Evolutionary conservation across 2,797 vertebrate genomes (phyloP), one percentile per base, ranked within the genome.

Genomic region (Catamblyrhynchus diadema): DNA sequence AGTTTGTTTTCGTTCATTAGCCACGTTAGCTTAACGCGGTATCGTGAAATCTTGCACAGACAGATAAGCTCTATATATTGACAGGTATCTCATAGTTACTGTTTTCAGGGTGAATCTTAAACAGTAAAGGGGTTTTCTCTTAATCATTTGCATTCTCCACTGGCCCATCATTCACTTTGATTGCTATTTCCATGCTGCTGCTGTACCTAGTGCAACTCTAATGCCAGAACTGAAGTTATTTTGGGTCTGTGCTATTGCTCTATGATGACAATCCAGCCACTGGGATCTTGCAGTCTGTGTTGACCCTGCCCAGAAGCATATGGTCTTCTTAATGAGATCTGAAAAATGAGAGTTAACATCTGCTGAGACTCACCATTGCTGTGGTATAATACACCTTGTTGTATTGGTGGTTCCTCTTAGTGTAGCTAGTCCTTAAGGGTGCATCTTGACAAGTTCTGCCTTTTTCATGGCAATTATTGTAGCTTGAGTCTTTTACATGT

Each of bases 1-100:
- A 88, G 57, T 96, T 71, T 93, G 75, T 73, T 93, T 92, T 70
- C 85, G 73, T 95, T 97, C 90, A 39, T 89, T 94, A 92, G 88
- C 84, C 62, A 39, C 50, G 6, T 77, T 81, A 81, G 85, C 59
- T 70, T 35, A 81, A 84, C 3, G 9, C 14, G 1, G 45, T 83
- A 91, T 95, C 93, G 0, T 12, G n/a, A 51, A 62, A 90, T 94
- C 91, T 91, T 39, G 64, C 61, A 4, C 0, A 1, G 60, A 4
- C 53, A 65, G 88, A 94, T 95, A 81, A 80, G 74, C 93, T 57
- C 62, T 77, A 2, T 12, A 1, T 71, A 48, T 72, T 70, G 91
- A 84, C 84, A 69, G 32, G 41, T 85, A 53, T 95, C 92, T 91
- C 47, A 11, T 5, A 60, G 69, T 88, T 70, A 45, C 28, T 64